Base-by-base conservation (phyloP, 2,113 vertebrate genomes). In the Lathamus discolor region DNA sequence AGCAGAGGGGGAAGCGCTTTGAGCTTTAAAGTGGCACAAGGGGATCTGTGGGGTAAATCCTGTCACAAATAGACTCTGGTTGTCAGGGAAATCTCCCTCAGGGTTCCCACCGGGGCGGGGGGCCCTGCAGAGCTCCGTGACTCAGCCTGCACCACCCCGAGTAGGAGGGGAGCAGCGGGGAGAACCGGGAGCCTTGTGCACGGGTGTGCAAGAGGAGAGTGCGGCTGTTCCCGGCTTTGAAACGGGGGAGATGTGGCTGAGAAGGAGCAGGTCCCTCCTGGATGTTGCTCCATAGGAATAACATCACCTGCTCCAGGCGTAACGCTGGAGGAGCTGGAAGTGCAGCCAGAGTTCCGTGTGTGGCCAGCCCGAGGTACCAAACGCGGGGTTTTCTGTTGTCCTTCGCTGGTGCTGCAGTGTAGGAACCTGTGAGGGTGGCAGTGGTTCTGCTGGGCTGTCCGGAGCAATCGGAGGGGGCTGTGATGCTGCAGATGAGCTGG, bases 351-450 rank as follows among this genome's bases (percentile, higher is more conserved):
- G 23, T 9, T 39, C 13, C 37, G 20, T 52, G 24, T 39, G 68
- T 39, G 52, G 16, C 51, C 67, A 24, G 19, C 18, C 29, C 8
- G 31, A 86, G 33, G 61, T 48, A n/a, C 28, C 59, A 59, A 9
- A 43, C 11, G 3, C 1, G 0, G 2, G 4, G 1, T 54, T 46
- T 62, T 23, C 37, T 29, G 24, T 39, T 1, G 57, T 24, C 20
- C 33, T 59, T 24, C 15, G 57, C 57, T 59, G 57, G 20, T 10
- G 57, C 57, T 35, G 33, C 57, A 5, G 22, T 35, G 57, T 10
- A 16, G 57, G 57, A 24, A 3, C 6, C 33, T 59, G 33, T 59
- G 33, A 24, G 57, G 57, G 22, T 35, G 57, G 57, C 33, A 10
- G 33, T 59, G 57, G 22, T 15, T 59, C 55, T 59, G 68, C 64